Conservation (phyloP, 1,140 invertebrate genomes). For the Drosophila setifemur region DNA sequence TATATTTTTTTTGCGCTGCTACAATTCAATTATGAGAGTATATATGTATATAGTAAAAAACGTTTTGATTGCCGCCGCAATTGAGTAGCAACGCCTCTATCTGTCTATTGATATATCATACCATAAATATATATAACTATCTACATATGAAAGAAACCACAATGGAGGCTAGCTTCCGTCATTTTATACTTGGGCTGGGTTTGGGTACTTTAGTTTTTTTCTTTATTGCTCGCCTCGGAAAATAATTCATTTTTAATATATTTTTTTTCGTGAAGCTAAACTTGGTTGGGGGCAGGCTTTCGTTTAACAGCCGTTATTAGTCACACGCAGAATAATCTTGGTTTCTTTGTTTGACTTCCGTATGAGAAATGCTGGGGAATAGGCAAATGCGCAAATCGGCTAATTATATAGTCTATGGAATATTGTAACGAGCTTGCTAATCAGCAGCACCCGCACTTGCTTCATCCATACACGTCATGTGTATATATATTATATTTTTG, state of each 20-base stretch:
- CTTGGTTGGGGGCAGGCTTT: conserved; percentile 19
- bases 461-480: not conserved
- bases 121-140: conserved; percentile 28
- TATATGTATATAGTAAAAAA: conserved; percentile 36
- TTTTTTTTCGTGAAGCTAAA: conserved; percentile 28
- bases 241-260: conserved; percentile 57
- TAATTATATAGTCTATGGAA: conserved; percentile 48
- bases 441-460: conserved; percentile 55
- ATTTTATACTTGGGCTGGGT: conserved; percentile 35
- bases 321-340: conserved; percentile 43
- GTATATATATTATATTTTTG: conserved; percentile 36
- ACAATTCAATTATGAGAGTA: conserved; percentile 69
- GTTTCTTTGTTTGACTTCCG: conserved; percentile 43
- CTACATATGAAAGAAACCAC: conserved; percentile 44
- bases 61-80: conserved; percentile 60
- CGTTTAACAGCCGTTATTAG: conserved; percentile 59
- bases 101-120: conserved; percentile 45
- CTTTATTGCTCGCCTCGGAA: conserved; percentile 22
- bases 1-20: conserved; percentile 30
- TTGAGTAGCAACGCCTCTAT: conserved; percentile 50
- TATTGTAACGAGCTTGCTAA: conserved; percentile 22
- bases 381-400: conserved; percentile 62
- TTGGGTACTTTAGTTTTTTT: conserved; percentile 29
- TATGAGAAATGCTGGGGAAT: conserved; percentile 2
- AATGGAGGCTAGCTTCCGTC: conserved; percentile 33